Percentiles rank a stretch among this genome's conserved stretches.
Evolutionary conservation across 2,888 invertebrate genomes (phyloP).

Genomic region (Drosophila nigritarsus): DNA sequence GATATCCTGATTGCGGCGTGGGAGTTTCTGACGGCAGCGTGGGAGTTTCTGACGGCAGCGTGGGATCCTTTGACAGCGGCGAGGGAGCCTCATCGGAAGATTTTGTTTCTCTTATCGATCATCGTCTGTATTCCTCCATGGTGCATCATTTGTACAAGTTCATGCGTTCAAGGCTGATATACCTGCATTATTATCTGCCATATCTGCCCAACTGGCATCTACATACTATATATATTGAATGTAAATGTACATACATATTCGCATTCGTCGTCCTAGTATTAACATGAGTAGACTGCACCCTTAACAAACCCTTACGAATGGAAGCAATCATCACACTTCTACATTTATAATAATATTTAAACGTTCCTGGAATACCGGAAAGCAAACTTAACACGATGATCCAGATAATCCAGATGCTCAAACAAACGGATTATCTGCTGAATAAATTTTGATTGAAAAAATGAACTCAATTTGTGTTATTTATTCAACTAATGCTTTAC

Average conservation of each 20-base stretch:
- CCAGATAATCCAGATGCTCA: constrained; percentile 46
- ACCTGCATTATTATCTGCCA: constrained; percentile 45
- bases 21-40: constrained; percentile 28
- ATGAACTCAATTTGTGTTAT: constrained; percentile 37
- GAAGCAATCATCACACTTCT: constrained; percentile 64
- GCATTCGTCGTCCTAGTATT: constrained; percentile 41
- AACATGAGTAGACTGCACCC: constrained; percentile 48
- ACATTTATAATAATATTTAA: constrained; percentile 39
- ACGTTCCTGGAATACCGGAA: constrained; percentile 78
- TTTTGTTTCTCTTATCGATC: constrained; percentile 42
- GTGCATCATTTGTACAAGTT: constrained; percentile 6
- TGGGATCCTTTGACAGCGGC: constrained; percentile 49
- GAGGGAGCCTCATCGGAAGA: constrained; percentile 50
- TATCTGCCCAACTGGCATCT: constrained; percentile 35
- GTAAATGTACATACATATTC: constrained; percentile 7
- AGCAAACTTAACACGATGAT: constrained; percentile 59
- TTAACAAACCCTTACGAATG: constrained; percentile 47
- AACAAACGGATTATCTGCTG: constrained; percentile 31
- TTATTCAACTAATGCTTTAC: constrained; percentile 4
- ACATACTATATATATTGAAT: constrained; percentile 14
- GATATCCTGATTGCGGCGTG: constrained; percentile 46
- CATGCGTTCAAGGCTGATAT: constrained; percentile 74
- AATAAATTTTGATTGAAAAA: constrained; percentile 70
- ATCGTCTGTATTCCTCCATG: constrained; percentile 64
- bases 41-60: constrained; percentile 7